phyloP scores from a whole-genome alignment of 2,797 vertebrate species.

The Crenichthys baileyi region DNA sequence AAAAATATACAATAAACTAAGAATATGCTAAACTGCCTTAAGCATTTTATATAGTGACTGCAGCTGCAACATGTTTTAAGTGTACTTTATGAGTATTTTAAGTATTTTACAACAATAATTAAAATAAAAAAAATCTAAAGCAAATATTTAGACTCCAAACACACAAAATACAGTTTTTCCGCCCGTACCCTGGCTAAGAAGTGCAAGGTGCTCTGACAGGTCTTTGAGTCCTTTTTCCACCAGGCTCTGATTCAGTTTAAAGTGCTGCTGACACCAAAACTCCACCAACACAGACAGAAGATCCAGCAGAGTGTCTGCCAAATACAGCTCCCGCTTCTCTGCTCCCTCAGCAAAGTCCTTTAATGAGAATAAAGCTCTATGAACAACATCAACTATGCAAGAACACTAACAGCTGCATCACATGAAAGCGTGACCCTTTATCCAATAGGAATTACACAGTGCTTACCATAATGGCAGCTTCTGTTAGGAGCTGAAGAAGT shows the following conservation, averaged over 20 bases:
- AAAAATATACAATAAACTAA: background rate
- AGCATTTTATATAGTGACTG: background rate
- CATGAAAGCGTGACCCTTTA: background rate
- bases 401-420: background rate
- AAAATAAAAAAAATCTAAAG: background rate
- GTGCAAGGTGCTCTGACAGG: constrained; percentile 84
- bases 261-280: constrained; percentile 89
- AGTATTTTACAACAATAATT: background rate
- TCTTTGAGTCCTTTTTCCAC: constrained; percentile 85
- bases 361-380: constrained; percentile 2
- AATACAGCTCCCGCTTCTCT: constrained; percentile 77
- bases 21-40: background rate
- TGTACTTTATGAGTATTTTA: background rate
- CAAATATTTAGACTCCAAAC: background rate
- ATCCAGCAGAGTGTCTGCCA: constrained; percentile 82
- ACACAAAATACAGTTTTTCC: constrained; percentile 4
- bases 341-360: constrained; percentile 43
- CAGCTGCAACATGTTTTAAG: background rate
- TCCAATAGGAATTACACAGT: constrained; percentile 7
- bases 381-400: background rate
- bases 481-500: constrained; percentile 70
- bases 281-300: constrained; percentile 89
- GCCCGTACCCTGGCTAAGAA: constrained; percentile 86
- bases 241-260: constrained; percentile 83
- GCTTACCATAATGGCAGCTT: constrained; percentile 59